Conservation (phyloP, 2,113 vertebrate species). For the Fukomys damarensis region DNA sequence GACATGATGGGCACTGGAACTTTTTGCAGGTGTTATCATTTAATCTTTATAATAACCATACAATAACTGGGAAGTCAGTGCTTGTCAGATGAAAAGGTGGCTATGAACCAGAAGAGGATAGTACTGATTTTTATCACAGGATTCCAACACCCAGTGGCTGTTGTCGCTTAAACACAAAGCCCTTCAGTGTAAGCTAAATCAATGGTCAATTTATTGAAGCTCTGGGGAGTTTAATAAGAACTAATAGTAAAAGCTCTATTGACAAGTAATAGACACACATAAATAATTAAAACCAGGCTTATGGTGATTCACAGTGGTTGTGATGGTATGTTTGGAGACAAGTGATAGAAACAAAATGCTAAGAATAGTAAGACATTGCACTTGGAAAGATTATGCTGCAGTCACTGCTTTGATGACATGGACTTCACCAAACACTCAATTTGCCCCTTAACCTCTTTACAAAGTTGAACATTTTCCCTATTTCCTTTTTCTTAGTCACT, state of each 20-base stretch:
- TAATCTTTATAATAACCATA: not conserved
- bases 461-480: not conserved
- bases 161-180: not conserved
- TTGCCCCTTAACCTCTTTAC: not conserved
- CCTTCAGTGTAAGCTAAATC: not conserved
- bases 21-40: slow-evolving; percentile 1
- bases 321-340: not conserved
- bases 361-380: not conserved
- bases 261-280: not conserved
- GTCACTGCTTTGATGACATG: not conserved
- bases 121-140: not conserved
- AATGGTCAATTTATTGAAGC: not conserved
- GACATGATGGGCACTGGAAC: not conserved
- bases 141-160: slow-evolving; percentile 40
- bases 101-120: not conserved
- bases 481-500: not conserved
- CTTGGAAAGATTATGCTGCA: not conserved
- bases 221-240: not conserved
- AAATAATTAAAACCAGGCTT: not conserved
- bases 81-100: not conserved
- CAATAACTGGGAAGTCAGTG: not conserved
- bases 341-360: not conserved
- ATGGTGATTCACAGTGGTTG: not conserved
- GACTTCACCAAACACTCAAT: not conserved
- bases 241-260: not conserved